Evolutionary conservation across 2,797 vertebrate species (phyloP).

Genomic region (Clarias platycephalus): DNA sequence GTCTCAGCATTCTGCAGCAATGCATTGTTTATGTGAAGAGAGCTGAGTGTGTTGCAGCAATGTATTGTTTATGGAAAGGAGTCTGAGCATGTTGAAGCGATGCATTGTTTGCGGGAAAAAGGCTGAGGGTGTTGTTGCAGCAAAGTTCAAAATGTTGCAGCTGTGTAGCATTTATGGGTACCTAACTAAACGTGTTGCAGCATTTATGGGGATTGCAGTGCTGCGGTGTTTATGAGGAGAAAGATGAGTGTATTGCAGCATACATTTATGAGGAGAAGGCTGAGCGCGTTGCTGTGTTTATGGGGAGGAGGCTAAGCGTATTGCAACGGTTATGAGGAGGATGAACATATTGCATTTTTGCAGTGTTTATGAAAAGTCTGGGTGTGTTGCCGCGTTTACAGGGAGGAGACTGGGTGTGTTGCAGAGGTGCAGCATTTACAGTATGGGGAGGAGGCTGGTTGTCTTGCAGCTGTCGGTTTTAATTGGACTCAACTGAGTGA

Average conservation of each 20-base stretch:
- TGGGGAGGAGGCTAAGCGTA: background rate
- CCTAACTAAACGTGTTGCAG: background rate
- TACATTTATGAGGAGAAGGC: background rate
- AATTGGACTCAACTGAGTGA: slow-evolving; percentile 46
- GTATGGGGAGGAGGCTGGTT: background rate
- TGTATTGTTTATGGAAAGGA: background rate
- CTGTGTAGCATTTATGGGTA: background rate
- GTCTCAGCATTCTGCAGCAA: background rate
- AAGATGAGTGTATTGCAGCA: background rate
- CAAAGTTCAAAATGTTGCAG: background rate
- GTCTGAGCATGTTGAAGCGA: background rate
- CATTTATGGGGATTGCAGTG: background rate
- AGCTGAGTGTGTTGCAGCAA: background rate
- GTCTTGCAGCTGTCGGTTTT: slow-evolving; percentile 33
- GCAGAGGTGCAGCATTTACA: background rate
- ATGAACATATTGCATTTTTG: background rate
- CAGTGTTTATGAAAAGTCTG: background rate
- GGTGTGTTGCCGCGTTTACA: no score
- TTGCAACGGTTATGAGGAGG: background rate
- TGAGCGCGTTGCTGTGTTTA: background rate
- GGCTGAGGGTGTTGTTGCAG: background rate
- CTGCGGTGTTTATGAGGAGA: background rate
- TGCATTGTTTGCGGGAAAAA: background rate
- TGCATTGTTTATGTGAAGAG: background rate
- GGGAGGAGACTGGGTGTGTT: background rate